These are phyloP conservation scores for Chrysolina oricalcia DNA, from an alignment of 2,888 invertebrate genomes.

Conservation along the genomic window DNA sequence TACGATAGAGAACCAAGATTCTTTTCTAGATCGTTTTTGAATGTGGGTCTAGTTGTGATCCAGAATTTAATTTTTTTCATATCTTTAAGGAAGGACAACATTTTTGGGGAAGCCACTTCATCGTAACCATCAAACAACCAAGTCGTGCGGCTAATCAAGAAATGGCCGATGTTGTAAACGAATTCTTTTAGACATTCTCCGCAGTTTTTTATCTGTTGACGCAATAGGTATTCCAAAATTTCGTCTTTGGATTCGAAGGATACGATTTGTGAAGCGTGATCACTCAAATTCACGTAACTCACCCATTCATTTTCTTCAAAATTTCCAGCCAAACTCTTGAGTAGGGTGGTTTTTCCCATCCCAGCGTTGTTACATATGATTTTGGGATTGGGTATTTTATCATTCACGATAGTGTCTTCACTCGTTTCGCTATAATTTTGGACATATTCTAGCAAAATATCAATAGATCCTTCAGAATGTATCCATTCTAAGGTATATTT, in stretches of 20 bases:
- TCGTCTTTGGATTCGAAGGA: not conserved
- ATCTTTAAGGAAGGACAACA: conserved; percentile 11
- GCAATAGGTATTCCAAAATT: conserved; percentile 6
- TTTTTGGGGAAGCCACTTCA: conserved; percentile 30
- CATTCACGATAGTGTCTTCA: conserved; percentile 19
- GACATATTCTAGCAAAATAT: conserved; percentile 18
- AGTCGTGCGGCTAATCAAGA: not conserved
- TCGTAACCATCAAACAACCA: conserved; percentile 37
- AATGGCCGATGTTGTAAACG: conserved; percentile 6
- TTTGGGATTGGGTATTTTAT: not conserved
- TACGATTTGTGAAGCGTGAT: conserved; percentile 18
- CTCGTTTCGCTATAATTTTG: not conserved
- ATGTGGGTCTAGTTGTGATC: conserved; percentile 34
- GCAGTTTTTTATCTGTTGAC: not conserved
- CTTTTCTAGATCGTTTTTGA: conserved; percentile 23
- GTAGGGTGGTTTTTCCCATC: conserved; percentile 38
- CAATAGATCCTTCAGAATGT: conserved; percentile 30
- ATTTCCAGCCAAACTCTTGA: conserved; percentile 31
- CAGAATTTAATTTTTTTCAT: conserved; percentile 13
- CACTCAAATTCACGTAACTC: conserved; percentile 28
- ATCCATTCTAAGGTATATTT: conserved; percentile 19
- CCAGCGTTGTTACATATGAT: conserved; percentile 36
- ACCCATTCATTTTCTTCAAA: conserved; percentile 25
- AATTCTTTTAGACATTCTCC: not conserved
- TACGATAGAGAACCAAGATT: conserved; percentile 18